These are phyloP conservation scores for Lucilia sericata DNA, from an alignment of 1,140 invertebrate genomes.

Conservation along the genomic window DNA sequence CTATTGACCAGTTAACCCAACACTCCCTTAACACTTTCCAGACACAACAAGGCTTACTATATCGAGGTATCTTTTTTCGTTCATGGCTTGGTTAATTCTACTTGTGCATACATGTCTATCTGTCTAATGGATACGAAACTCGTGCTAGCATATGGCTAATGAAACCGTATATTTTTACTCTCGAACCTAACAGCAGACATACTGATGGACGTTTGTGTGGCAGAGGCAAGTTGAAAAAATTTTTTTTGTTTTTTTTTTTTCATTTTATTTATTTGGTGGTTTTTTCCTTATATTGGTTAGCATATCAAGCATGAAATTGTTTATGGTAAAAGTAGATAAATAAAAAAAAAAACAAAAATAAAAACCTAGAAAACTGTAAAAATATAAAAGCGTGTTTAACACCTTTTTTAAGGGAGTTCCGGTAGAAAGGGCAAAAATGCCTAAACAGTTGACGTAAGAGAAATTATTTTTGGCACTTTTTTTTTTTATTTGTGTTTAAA, in stretches of 20 bases:
- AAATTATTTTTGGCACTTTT: background rate
- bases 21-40: background rate
- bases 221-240: background rate
- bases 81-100: background rate
- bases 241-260: background rate
- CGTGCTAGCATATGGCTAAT: background rate
- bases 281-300: slow-evolving; percentile 1
- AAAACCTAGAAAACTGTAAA: background rate
- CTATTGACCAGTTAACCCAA: slow-evolving; percentile 25
- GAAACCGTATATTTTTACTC: background rate
- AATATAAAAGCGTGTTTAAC: no score
- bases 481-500: no score
- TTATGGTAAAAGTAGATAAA: slow-evolving; percentile 15
- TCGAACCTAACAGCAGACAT: no score
- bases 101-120: background rate
- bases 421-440: background rate
- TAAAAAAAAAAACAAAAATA: background rate
- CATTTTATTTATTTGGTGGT: slow-evolving; percentile 12
- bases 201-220: background rate
- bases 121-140: background rate
- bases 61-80: background rate
- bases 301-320: slow-evolving; percentile 38
- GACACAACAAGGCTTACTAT: background rate
- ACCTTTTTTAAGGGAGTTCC: background rate
- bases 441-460: background rate